A percentile compares a stretch with the other conserved stretches of the same genome.
Conservation (phyloP, 2,888 invertebrate species). For the Seira musarum region DNA sequence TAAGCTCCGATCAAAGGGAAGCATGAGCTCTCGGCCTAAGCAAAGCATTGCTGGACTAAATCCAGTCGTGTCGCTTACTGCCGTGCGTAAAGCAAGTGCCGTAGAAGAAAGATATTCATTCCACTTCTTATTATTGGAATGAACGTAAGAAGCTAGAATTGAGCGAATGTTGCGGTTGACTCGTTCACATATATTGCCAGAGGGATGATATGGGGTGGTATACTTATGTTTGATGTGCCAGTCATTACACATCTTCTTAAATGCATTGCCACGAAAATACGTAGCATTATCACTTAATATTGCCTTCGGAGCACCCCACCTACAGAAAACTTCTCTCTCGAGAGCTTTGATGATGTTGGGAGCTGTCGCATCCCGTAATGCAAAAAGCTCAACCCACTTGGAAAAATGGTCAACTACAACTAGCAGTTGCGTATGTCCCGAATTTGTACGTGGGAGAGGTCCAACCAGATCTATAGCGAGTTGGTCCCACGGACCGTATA, state of each 20-base stretch:
- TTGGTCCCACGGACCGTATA: conserved; percentile 40
- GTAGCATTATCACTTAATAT: conserved; percentile 59
- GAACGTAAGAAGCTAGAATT: conserved; percentile 41
- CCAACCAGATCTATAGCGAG: conserved; percentile 46
- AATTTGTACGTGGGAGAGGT: conserved; percentile 21
- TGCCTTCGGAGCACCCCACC: conserved; percentile 45
- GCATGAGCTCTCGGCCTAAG: conserved; percentile 50
- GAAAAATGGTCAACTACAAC: conserved; percentile 51
- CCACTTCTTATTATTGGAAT: conserved; percentile 44
- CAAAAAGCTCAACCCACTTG: conserved; percentile 58
- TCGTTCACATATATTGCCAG: conserved; percentile 60
- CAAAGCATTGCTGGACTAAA: conserved; percentile 55
- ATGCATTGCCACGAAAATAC: conserved; percentile 45
- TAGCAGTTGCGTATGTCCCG: conserved; percentile 46
- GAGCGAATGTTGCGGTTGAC: conserved; percentile 54
- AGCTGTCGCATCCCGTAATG: conserved; percentile 48
- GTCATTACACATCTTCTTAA: conserved; percentile 29
- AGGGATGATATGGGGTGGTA: conserved; percentile 64
- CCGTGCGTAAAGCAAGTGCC: conserved; percentile 52
- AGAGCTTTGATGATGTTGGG: conserved; percentile 30
- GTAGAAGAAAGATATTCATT: conserved; percentile 38
- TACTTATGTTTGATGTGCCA: conserved; percentile 50
- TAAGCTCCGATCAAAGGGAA: conserved; percentile 49
- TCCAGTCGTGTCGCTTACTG: conserved; percentile 53
- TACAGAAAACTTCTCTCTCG: conserved; percentile 42